Conservation (phyloP, 2,113 vertebrate species). For the Lamprotornis superbus region DNA sequence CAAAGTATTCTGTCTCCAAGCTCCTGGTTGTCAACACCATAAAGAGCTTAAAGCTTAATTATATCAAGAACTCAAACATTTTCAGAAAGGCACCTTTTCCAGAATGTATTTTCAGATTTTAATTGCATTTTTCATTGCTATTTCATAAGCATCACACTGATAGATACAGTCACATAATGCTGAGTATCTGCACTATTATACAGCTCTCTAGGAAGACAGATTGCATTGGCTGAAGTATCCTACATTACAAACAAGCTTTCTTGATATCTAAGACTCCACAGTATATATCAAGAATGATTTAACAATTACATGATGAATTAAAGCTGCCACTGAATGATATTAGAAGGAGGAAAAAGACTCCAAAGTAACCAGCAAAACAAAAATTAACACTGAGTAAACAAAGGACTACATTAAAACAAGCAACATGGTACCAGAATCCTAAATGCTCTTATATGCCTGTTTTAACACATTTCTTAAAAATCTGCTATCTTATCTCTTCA, state of each 20-base stretch:
- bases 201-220: neutral
- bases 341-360: neutral
- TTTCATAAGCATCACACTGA: neutral
- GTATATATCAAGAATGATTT: neutral
- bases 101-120: neutral
- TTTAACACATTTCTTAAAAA: neutral
- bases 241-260: neutral
- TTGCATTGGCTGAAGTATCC: neutral
- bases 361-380: neutral
- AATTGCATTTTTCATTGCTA: neutral
- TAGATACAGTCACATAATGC: neutral
- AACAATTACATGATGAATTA: neutral
- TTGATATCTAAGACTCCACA: neutral
- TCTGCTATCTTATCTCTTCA: neutral
- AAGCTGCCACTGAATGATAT: neutral
- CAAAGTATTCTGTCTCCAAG: neutral
- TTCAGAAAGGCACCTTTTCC: neutral
- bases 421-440: neutral
- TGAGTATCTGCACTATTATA: neutral
- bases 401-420: neutral
- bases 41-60: neutral
- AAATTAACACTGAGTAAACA: neutral
- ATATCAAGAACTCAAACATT: neutral
- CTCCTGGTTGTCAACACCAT: neutral
- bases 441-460: neutral